phyloP scores from a whole-genome alignment of 2,113 vertebrate species.

The Phycodurus eques region DNA sequence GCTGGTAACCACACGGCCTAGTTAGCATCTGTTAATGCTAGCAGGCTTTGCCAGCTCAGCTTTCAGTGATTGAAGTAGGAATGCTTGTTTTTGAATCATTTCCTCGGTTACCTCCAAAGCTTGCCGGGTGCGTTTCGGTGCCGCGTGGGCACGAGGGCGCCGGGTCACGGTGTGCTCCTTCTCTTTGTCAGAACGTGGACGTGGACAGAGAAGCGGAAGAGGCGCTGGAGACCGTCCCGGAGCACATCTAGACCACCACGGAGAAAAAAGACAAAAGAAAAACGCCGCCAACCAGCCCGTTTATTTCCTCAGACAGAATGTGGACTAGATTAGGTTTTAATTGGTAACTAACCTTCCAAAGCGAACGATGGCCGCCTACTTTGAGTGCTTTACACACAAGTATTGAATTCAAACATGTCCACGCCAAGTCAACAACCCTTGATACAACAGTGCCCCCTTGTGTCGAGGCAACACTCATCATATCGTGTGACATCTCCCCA shows the following conservation, averaged over 20 bases:
- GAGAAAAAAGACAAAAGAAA: neutral
- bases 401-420: no score
- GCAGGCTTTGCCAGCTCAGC: neutral
- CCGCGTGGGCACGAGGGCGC: neutral
- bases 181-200: constrained; percentile 74
- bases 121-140: neutral
- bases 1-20: no score
- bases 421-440: no score
- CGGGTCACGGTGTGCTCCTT: neutral
- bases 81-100: neutral
- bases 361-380: no score
- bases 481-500: no score
- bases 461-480: no score
- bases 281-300: neutral
- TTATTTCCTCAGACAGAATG: neutral
- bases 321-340: neutral
- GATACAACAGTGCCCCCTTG: no score
- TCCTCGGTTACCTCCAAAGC: neutral
- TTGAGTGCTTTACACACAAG: no score
- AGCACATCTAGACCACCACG: constrained; percentile 61
- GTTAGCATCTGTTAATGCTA: neutral
- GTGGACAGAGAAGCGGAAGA: constrained; percentile 76
- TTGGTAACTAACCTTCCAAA: no score
- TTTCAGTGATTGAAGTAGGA: neutral
- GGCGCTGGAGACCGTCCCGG: constrained; percentile 76